Evolutionary conservation across 2,113 vertebrate species (phyloP), one percentile per base, ranked within the genome.

Genomic region (Gorsachius goisagi): DNA sequence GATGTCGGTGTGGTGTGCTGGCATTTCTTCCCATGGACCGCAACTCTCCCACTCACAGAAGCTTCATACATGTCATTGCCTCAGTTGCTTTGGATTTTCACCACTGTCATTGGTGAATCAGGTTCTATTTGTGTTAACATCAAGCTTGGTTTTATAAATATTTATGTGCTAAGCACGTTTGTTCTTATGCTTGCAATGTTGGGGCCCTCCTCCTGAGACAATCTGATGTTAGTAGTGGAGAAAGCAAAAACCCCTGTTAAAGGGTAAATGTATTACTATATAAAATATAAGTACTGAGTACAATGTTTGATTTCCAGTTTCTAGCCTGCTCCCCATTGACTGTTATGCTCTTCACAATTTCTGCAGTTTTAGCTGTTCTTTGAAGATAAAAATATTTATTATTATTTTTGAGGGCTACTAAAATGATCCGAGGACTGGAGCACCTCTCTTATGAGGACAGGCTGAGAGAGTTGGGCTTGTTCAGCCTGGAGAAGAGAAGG

Each of bases 61-160:
- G 33, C 63, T 63, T 77, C 58, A 17, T 44, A 11, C 15, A 35
- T 3, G 1, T 53, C 23, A 15, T 26, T 89, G 27, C n/a, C 37
- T 67, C n/a, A 58, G 0, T 33, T 27, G 52, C 9, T 45, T 85
- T 8, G 47, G 56, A 76, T 84, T 72, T 93, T 84, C 52, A 78
- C 41, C n/a, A 24, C 44, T 81, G 19, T 74, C 67, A 45, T 73
- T 73, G 39, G 72, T 85, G 72, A 93, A 47, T 74, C 84, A n/a
- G n/a, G n/a, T 87, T 23, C 56, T 84, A 50, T 82, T 92, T 81
- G 62, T 91, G 76, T 52, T 80, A 95, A 90, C 6, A 1, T 47
- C 60, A 89, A 60, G 24, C 41, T 89, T 28, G 63, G 37, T 77
- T 97, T 89, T 82, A 77, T 72, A 87, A 95, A 95, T 67, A 76